Percentiles rank a stretch among this genome's conserved stretches.
phyloP scores from a whole-genome alignment of 1,140 invertebrate species.

The Arion vulgaris region DNA sequence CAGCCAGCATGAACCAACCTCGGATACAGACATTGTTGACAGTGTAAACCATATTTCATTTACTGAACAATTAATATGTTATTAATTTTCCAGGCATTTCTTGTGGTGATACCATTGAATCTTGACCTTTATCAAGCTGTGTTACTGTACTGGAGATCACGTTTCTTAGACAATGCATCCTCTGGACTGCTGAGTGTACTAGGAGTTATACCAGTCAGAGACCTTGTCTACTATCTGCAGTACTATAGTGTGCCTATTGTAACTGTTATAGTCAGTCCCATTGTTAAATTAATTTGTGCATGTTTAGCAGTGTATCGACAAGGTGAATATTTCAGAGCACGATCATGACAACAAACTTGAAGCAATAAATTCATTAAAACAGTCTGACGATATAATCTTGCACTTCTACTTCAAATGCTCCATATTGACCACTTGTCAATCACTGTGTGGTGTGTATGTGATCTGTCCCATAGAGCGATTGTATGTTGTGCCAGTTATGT shows the following conservation, averaged over 20 bases:
- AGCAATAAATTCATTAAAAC: too few relatives aligned
- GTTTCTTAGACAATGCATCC: slow-evolving; percentile 25
- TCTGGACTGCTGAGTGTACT: not conserved
- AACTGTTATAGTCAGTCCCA: slow-evolving; percentile 20
- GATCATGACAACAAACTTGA: not conserved
- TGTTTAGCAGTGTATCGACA: slow-evolving; percentile 26
- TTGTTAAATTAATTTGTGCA: not conserved
- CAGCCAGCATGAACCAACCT: too few relatives aligned
- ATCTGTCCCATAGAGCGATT: too few relatives aligned
- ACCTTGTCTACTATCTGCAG: slow-evolving; percentile 22
- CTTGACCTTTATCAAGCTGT: slow-evolving; percentile 2
- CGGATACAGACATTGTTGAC: too few relatives aligned
- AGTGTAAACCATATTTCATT: too few relatives aligned
- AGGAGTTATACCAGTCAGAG: slow-evolving; percentile 8
- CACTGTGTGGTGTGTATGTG: too few relatives aligned
- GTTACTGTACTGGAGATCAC: slow-evolving; percentile 26
- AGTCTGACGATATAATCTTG: too few relatives aligned
- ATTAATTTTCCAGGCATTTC: not conserved
- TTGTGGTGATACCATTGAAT: slow-evolving; percentile 14
- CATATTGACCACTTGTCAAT: too few relatives aligned
- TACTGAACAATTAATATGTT: too few relatives aligned
- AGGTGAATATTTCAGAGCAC: slow-evolving; percentile 9
- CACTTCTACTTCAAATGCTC: too few relatives aligned
- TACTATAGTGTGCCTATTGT: slow-evolving; percentile 30
- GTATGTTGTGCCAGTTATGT: too few relatives aligned